A percentile compares a stretch with the other conserved stretches of the same genome.
Conservation (phyloP, 2,113 vertebrate genomes). For the Tor tambroides region DNA sequence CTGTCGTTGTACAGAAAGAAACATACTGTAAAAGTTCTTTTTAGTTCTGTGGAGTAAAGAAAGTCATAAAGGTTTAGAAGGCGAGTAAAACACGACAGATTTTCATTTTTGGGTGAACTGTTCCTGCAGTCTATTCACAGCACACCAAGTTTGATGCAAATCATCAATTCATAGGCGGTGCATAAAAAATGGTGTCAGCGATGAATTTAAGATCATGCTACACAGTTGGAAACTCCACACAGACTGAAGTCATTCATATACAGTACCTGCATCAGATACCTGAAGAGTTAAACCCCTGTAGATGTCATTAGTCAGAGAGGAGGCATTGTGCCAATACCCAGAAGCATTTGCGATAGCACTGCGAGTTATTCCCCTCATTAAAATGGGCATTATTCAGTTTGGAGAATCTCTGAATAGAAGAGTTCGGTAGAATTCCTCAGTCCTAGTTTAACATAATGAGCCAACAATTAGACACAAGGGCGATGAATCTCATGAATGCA, state of each 20-base stretch:
- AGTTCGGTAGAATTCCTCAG: conserved; percentile 39
- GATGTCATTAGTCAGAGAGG: conserved; percentile 50
- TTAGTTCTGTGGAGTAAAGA: not conserved
- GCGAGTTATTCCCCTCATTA: conserved; percentile 50
- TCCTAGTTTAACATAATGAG: conserved; percentile 55
- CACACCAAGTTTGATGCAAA: not conserved
- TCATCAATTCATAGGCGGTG: not conserved
- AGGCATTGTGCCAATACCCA: conserved; percentile 41
- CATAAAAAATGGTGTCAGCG: not conserved
- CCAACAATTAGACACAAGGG: conserved; percentile 50
- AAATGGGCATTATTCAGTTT: conserved; percentile 50
- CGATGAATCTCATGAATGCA: conserved; percentile 55
- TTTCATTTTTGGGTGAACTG: not conserved
- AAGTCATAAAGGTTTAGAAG: not conserved
- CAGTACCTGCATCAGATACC: conserved; percentile 6
- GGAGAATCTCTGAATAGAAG: conserved; percentile 18
- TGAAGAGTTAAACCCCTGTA: conserved; percentile 46
- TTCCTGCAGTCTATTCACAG: not conserved
- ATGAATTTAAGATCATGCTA: not conserved
- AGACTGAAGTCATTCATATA: not conserved
- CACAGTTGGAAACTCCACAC: not conserved
- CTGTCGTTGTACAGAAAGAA: not conserved
- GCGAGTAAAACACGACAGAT: not conserved
- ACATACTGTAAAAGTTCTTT: not conserved
- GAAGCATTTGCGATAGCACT: conserved; percentile 36